Evolutionary conservation across 2,888 invertebrate genomes (phyloP), one percentile per base, ranked within the genome.

Genomic region (Lycophotia porphyrea): DNA sequence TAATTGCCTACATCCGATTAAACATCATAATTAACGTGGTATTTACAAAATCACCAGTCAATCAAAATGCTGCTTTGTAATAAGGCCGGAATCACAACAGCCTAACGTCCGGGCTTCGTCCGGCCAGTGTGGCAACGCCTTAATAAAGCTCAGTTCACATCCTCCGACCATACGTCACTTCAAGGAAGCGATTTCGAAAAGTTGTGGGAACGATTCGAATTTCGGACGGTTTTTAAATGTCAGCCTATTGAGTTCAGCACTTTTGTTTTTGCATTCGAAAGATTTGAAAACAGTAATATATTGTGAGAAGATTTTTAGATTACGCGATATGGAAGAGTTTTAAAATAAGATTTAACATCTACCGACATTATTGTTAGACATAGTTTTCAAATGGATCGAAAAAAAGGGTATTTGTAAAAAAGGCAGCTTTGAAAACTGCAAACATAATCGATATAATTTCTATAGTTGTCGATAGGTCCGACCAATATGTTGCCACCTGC

Each of bases 101-200:
- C 61, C 64, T 49, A 31, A 74, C 78, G 68, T 83, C 73, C 73
- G 49, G 77, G 44, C 67, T 44, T 63, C 77, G 75, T 76, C 79
- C 85, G 76, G 76, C 60, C 72, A 77, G 76, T 88, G 84, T 84
- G 36, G 77, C 76, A 88, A 86, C 63, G 70, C 58, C 83, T 78
- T 71, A 77, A 71, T 87, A 81, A 74, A 77, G 76, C 72, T 75
- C 61, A 31, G 61, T 84, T 63, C 36, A 87, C 65, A 80, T 87
- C 81, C 84, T 78, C 73, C 74, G 85, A 79, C 68, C 58, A 55
- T 70, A 86, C 84, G 82, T 86, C 84, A 88, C 78, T 71, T 83
- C 78, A 83, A 76, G 78, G 73, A 82, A 78, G 31, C 63, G 55
- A 77, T 82, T 80, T 73, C 74, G 77, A 72, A 76, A 84, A 81